phyloP scores from a whole-genome alignment of 1,140 invertebrate genomes.

The Sitodiplosis mosellana region DNA sequence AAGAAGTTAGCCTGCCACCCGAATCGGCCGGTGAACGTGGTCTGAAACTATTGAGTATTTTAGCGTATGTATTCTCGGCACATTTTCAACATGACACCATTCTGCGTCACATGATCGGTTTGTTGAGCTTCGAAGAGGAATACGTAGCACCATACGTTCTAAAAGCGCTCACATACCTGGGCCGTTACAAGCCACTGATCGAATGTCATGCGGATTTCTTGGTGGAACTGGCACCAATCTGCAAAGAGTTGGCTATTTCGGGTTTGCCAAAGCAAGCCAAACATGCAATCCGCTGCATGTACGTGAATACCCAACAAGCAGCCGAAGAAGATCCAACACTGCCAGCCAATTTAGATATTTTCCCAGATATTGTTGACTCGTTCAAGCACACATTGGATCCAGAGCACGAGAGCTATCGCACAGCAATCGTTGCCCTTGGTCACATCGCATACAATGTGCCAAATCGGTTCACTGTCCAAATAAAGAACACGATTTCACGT shows the following conservation, averaged over 20 bases:
- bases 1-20: conserved; percentile 58
- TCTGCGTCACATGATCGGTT: conserved; percentile 54
- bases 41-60: conserved; percentile 53
- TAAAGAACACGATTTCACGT: conserved; percentile 87
- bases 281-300: conserved; percentile 83
- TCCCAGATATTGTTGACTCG: conserved; percentile 72
- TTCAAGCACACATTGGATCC: conserved; percentile 57
- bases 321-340: conserved; percentile 10
- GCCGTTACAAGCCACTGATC: conserved; percentile 66
- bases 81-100: conserved; percentile 81
- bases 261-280: conserved; percentile 92
- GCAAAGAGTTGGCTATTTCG: conserved; percentile 67
- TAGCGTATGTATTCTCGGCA: conserved; percentile 80
- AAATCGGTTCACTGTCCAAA: conserved; percentile 68
- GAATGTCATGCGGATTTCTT: conserved; percentile 29
- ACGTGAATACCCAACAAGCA: conserved; percentile 38
- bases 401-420: conserved; percentile 69
- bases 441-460: conserved; percentile 87
- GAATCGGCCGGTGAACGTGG: conserved; percentile 67
- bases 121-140: conserved; percentile 66
- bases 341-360: conserved; percentile 44
- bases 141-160: conserved; percentile 63
- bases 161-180: conserved; percentile 69
- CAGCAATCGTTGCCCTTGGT: conserved; percentile 81
- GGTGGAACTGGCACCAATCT: conserved; percentile 58